Evolutionary conservation across 1,140 invertebrate genomes (phyloP), one percentile per base, ranked within the genome.

Genomic region (Macrobrachium nipponense): DNA sequence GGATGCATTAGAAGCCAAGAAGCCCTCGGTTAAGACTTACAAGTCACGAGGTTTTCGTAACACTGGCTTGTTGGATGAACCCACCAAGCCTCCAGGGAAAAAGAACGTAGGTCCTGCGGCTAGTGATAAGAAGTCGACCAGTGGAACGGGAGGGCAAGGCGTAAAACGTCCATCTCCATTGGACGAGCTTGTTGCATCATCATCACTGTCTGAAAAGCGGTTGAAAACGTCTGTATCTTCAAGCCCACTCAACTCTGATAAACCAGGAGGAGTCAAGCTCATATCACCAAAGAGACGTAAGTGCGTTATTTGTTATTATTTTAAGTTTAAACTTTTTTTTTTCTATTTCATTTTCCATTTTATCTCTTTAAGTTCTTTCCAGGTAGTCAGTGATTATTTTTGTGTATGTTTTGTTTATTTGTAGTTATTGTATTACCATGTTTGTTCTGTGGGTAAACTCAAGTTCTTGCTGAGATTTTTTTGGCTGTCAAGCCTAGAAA

Each of bases 211-310:
- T 14, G 87, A 88, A 27, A 88, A 88, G 51, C 77, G 79, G n/a
- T 23, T 79, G 58, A 82, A 78, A 62, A 76, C 78, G 7, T 82
- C 87, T 11, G 79, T 82, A 2, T 88, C 88, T 15, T 89, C 86
- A 5, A 60, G 44, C 58, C 81, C 88, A 11, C 81, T 80, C 61
- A 84, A 7, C 44, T 60, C 58, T 2, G 88, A 89, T 64, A 81
- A 87, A 60, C 88, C 88, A 18, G 88, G 88, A 17, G 88, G 88
- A 61, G 82, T 87, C 17, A 89, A 89, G 70, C 81, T 89, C 66
- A 89, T 89, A 36, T 89, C 88, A 10, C 88, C 88, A 51, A 89
- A 89, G 72, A 76, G 88, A 80, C 88, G 88, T 88, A 84, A 88
- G 88, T 88, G 62, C 23, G 23, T 76, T 70, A n/a, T 61, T 58